Base-by-base conservation (phyloP, 2,888 invertebrate species). In the Mesochorus sp. region DNA sequence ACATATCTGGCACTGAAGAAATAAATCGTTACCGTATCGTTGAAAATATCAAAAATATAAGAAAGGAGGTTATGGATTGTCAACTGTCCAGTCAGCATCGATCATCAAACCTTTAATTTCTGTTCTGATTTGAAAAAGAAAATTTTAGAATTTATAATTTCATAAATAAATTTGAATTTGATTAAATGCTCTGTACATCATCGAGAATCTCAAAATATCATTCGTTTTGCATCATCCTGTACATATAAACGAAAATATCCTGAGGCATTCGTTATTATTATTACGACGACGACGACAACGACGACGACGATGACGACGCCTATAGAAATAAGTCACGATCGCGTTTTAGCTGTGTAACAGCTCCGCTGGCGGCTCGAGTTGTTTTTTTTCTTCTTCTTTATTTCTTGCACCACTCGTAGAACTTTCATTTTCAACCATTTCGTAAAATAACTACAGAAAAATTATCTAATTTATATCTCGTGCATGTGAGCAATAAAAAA, bases 391-490 rank as follows among this genome's bases (percentile, higher is more conserved):
- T 24, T n/a, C n/a, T n/a, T n/a, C n/a, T n/a, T n/a, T n/a, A n/a
- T n/a, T 49, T 42, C 5, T 42, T 42, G 5, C 34, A 19, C 31
- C n/a, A 24, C 28, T 51, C 10, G 51, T 28, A 21, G 59, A 51
- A 61, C 61, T 67, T 74, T 74, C 67, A 24, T 61, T 74, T 74
- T 74, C 66, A 19, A 49, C 44, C 37, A 24, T 39, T 59, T 70
- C 61, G 47, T 47, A 42, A 62, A 71, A 62, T 17, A 51, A 2
- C n/a, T 8, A 1, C 37, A 26, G 47, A 53, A 1, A n/a, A n/a
- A n/a, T n/a, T n/a, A n/a, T n/a, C n/a, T n/a, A n/a, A n/a, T n/a
- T n/a, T n/a, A n/a, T n/a, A n/a, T n/a, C 34, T 34, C 1, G 8
- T 10, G 8, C 8, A 34, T 8, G 4, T 2, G 34, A 5, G 10